Evolutionary conservation across 1,140 invertebrate species (phyloP), one percentile per base, ranked within the genome.

Genomic region (Hyposmocoma kahamanoa): DNA sequence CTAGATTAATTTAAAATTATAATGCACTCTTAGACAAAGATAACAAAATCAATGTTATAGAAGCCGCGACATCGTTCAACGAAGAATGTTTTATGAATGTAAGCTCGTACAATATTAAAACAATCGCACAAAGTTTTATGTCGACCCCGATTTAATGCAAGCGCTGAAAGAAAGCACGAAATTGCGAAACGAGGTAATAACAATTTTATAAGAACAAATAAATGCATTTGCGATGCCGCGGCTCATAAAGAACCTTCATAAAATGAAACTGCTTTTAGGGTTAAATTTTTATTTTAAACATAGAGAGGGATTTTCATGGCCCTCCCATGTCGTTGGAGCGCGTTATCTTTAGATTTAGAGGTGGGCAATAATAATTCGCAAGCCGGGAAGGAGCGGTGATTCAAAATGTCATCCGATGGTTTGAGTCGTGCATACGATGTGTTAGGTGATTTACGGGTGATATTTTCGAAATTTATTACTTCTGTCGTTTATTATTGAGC

Each of bases 231-330:
- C 58, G 50, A 55, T 61, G 50, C 30, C 53, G 50, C 38, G 54
- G 47, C 53, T 42, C 56, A 72, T 71, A 75, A 73, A 78, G 55
- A 46, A 60, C 60, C 53, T 47, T 59, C 62, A 70, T 78, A 74
- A 77, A 79, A 74, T 52, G 63, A 48, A 68, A 70, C 59, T 68
- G 70, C 55, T 62, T 58, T 77, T 69, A 70, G 62, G 62, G 66
- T 84, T 73, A 79, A 77, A 84, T 80, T 84, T 82, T 84, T 82
- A 84, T 84, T 84, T 84, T 84, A 84, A 84, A 84, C 80, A 84
- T 84, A 73, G 80, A 56, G 69, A 77, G 76, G 80, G 80, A 80
- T 72, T 77, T 70, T 74, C 68, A 75, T 75, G 70, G 80, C 69
- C 67, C 64, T 67, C n/a, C 59, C 57, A 72, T 53, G 80, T 72